Evolutionary conservation across 2,113 vertebrate species (phyloP).

Genomic region (Probosciger aterrimus): DNA sequence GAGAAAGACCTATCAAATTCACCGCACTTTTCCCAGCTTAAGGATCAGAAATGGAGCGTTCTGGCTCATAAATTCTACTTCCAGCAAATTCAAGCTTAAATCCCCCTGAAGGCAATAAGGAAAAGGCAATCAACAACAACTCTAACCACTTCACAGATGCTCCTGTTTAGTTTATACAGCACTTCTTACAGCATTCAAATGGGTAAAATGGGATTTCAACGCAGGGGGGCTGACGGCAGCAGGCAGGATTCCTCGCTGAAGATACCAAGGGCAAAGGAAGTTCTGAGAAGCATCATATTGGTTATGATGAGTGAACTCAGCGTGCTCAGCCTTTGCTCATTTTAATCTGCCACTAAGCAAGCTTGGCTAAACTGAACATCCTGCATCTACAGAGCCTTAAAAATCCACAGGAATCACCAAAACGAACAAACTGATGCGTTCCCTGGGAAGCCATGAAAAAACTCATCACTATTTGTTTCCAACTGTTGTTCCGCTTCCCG

Average conservation of each 20-base stretch:
- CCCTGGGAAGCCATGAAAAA: constrained; percentile 64
- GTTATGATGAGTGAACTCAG: constrained; percentile 53
- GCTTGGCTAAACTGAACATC: constrained; percentile 19
- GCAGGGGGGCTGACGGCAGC: constrained; percentile 64
- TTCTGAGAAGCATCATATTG: constrained; percentile 2
- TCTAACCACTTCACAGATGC: constrained; percentile 70
- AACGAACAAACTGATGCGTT: constrained; percentile 17
- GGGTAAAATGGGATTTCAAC: constrained; percentile 65
- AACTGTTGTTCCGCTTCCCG: constrained; percentile 47
- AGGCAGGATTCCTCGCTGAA: constrained; percentile 62
- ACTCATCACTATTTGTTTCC: constrained; percentile 57
- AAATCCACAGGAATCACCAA: constrained; percentile 49
- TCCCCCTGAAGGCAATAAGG: constrained; percentile 54
- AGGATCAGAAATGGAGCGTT: constrained; percentile 58
- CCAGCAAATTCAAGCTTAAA: constrained; percentile 52
- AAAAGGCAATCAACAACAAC: constrained; percentile 45
- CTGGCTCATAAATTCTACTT: constrained; percentile 60
- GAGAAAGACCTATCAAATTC: constrained; percentile 19
- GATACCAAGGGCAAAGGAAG: constrained; percentile 44
- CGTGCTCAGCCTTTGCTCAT: constrained; percentile 57
- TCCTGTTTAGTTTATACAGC: constrained; percentile 28
- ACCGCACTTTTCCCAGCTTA: background rate
- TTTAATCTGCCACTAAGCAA: constrained; percentile 58
- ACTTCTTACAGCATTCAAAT: constrained; percentile 38
- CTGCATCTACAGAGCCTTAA: constrained; percentile 48